These are phyloP conservation scores for Eciton burchellii DNA, from an alignment of 1,140 invertebrate species.

Conservation along the genomic window DNA sequence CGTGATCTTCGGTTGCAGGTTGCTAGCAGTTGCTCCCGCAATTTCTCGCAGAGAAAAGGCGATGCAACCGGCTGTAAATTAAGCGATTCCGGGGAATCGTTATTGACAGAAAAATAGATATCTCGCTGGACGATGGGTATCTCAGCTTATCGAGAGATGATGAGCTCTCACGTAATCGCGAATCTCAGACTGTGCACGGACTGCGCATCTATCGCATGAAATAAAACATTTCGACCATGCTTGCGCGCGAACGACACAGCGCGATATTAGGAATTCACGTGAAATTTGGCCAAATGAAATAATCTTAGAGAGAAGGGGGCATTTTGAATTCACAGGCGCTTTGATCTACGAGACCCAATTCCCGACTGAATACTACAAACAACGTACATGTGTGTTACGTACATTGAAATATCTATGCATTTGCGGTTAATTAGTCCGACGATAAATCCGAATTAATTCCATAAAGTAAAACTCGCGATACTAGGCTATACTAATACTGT, in stretches of 20 bases:
- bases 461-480: slow-evolving; percentile 39
- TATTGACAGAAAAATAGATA: too few species aligned
- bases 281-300: slow-evolving; percentile 23
- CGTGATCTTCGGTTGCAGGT: too few species aligned
- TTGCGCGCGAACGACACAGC: background rate
- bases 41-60: too few species aligned
- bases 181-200: too few species aligned
- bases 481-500: background rate
- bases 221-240: too few species aligned
- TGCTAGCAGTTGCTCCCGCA: too few species aligned
- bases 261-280: slow-evolving; percentile 3
- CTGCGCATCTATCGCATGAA: background rate
- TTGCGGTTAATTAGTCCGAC: slow-evolving; percentile 41
- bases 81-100: too few species aligned
- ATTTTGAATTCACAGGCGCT: slow-evolving; percentile 23
- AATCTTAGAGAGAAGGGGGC: slow-evolving; percentile 8
- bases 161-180: too few species aligned
- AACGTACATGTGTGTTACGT: background rate
- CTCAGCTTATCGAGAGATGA: too few species aligned
- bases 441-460: slow-evolving; percentile 39
- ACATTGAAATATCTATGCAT: slow-evolving; percentile 22
- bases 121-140: too few species aligned
- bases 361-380: slow-evolving; percentile 35
- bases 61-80: too few species aligned
- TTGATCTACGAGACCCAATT: slow-evolving; percentile 39